Base-by-base conservation (phyloP, 1,140 invertebrate genomes). In the Dendroctonus valens region DNA sequence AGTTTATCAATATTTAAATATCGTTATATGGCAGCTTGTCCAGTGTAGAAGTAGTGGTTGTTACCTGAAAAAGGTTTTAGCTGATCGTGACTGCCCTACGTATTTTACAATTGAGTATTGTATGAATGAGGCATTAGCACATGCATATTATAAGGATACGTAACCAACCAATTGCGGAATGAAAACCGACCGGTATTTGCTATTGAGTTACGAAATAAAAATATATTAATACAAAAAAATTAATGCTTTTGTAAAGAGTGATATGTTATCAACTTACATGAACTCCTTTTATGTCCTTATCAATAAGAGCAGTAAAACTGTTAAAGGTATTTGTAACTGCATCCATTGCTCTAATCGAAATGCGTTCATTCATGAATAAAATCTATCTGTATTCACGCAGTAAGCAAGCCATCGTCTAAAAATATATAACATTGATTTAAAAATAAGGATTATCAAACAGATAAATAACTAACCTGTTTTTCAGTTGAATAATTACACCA, bases 221-320 rank as follows among this genome's bases (percentile, higher is more conserved):
- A 46, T 46, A 11, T 46, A 46, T 9, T 46, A 12, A 2, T 11
- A 46, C 12, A 12, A 46, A 46, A n/a, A 1, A 46, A 11, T 46
- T 46, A 46, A 46, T 46, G 9, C 1, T 9, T 46, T 9, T 9
- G 12, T 46, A 46, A 46, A 12, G 12, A 46, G 44, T 46, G 44
- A 46, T 14, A 46, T 11, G 9, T 9, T 46, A 46, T 9, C 44
- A 46, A 69, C 49, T 46, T 75, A 83, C 81, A 72, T 79, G 75
- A n/a, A 78, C 75, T 9, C 74, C 80, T 69, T 76, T 74, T 26
- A 72, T 78, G 69, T 83, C 76, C 53, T 72, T 74, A 49, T 83
- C 77, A 77, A 82, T 78, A 44, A 78, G 74, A 67, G 72, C 69
- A 15, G 72, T 69, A 70, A 78, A 76, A 67, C 71, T 63, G 64